Evolutionary conservation across 2,888 invertebrate genomes (phyloP).

Genomic region (Habroteleia sp.): DNA sequence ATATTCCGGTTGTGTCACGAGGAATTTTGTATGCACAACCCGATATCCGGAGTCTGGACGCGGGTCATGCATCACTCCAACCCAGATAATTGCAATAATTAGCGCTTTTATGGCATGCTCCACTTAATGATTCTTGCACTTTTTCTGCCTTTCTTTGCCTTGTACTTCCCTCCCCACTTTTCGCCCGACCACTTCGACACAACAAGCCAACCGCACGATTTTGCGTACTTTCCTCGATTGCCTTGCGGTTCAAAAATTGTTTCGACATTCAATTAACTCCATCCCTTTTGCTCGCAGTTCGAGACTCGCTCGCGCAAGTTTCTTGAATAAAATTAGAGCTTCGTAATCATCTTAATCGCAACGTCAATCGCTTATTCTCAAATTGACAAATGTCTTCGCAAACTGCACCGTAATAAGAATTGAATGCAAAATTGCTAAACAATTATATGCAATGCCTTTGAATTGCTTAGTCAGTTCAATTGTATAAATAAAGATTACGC

Average conservation of each 20-base stretch:
- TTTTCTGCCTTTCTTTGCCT: conserved; percentile 7
- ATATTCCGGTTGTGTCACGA: not conserved
- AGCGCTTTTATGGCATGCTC: too few species aligned
- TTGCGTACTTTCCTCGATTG: conserved; percentile 1
- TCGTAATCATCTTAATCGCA: too few species aligned
- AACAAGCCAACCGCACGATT: conserved; percentile 10
- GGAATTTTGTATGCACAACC: not conserved
- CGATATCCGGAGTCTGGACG: not conserved
- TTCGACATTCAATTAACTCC: conserved; percentile 7
- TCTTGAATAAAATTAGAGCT: too few species aligned
- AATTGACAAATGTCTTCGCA: too few species aligned
- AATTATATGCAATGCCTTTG: too few species aligned
- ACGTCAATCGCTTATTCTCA: too few species aligned
- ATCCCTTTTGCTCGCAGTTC: not conserved
- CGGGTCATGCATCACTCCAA: conserved; percentile 15
- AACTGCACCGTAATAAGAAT: too few species aligned
- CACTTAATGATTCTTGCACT: conserved; percentile 18
- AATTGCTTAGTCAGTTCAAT: too few species aligned
- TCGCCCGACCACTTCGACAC: not conserved
- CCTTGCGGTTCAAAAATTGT: not conserved
- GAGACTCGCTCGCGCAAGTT: too few species aligned
- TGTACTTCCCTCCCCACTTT: not conserved
- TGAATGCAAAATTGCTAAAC: too few species aligned
- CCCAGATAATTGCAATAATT: conserved; percentile 33
- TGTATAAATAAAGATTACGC: too few species aligned